phyloP scores from a whole-genome alignment of 2,113 vertebrate species.

The Chroicocephalus ridibundus region DNA sequence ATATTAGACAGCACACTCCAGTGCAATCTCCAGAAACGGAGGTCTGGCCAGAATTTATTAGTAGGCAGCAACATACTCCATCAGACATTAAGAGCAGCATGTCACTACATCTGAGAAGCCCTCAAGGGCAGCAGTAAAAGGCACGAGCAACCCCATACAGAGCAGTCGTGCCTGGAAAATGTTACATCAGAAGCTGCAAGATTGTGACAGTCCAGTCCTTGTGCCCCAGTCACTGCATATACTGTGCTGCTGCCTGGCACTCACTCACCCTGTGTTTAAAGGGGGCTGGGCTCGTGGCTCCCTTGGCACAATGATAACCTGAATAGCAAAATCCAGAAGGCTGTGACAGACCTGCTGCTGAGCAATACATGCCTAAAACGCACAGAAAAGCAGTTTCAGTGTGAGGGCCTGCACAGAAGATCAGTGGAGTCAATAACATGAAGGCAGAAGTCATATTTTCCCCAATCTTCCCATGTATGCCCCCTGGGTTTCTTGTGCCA shows the following conservation, averaged over 20 bases:
- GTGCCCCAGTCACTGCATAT: background rate
- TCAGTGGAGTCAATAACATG: accelerated
- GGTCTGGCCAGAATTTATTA: background rate
- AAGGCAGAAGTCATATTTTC: background rate
- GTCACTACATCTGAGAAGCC: background rate
- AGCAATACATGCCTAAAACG: slow-evolving; percentile 85
- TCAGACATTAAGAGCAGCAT: background rate
- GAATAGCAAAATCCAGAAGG: slow-evolving; percentile 84
- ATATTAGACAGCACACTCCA: background rate
- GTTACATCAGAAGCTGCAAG: background rate
- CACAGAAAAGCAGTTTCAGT: background rate
- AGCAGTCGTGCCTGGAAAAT: background rate
- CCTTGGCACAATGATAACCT: slow-evolving; percentile 81
- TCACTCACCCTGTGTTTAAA: slow-evolving; percentile 74
- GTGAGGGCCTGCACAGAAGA: background rate
- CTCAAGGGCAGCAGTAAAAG: background rate
- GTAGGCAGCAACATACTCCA: background rate
- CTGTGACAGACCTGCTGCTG: slow-evolving; percentile 74
- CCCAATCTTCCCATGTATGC: background rate
- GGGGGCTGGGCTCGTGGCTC: slow-evolving; percentile 80
- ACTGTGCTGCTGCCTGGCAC: background rate
- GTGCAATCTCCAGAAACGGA: background rate
- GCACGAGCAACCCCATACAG: background rate
- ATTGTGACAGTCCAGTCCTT: background rate
- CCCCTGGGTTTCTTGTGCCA: background rate